Base-by-base conservation (phyloP, 2,888 invertebrate species). In the Drosophila kanekoi region DNA sequence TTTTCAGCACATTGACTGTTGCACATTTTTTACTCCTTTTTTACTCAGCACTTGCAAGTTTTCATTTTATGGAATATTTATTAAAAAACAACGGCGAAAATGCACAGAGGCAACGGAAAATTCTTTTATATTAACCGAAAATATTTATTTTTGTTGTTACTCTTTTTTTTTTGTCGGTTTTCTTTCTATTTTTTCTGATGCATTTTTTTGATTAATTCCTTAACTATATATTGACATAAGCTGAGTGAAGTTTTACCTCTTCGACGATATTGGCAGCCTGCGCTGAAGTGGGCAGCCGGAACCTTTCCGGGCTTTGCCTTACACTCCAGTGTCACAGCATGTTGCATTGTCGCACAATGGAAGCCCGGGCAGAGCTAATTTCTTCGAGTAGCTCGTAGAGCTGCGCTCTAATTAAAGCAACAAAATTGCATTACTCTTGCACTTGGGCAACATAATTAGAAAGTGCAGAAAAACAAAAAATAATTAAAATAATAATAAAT, bases 171-270 rank as follows among this genome's bases (percentile, higher is more conserved):
- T 14, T 10, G 16, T n/a, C n/a, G 9, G 0, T 13, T 38, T 20
- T 5, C 11, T 43, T 40, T 37, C 18, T 43, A 65, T 68, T 57
- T 45, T 61, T 54, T 41, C 57, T 51, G 35, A 35, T 59, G 68
- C 77, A 76, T 71, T 87, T 82, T 82, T 77, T 82, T 87, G 68
- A 83, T 86, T 86, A 83, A 80, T 86, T 72, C 65, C 84, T 53
- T 79, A 71, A 67, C 69, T 69, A 77, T 72, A 83, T 83, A 85
- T 88, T 85, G 86, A 63, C 79, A 73, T 73, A 77, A 77, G 67
- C 76, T 68, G 73, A 69, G 57, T 54, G 54, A 83, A 79, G 77
- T 76, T 86, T 53, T 53, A 49, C 60, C 33, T 53, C 68, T 65
- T 56, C 64, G 70, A 49, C 62, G 62, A 72, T 51, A 61, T 62